Percentiles rank a stretch among this genome's conserved stretches.
Conservation (phyloP, 2,797 vertebrate species). For the Streptopelia turtur region DNA sequence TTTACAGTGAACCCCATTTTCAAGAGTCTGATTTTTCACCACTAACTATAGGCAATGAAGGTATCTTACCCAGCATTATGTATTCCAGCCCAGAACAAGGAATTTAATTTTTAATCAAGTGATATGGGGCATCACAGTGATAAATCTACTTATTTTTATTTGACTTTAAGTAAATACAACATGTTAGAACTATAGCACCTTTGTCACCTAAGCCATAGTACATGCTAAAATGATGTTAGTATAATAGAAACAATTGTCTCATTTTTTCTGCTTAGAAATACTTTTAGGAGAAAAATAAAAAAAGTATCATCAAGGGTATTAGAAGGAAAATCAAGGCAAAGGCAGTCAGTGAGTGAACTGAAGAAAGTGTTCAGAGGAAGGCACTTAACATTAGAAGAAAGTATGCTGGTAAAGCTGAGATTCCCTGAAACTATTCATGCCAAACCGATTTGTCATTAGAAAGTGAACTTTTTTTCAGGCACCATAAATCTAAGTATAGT, state of each 20-base stretch:
- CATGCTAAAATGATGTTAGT: not conserved
- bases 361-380: not conserved
- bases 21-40: not conserved
- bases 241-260: not conserved
- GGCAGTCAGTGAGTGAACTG: not conserved
- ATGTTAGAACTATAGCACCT: not conserved
- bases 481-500: not conserved
- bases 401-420: not conserved
- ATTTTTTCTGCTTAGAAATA: not conserved
- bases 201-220: not conserved
- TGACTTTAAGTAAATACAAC: not conserved
- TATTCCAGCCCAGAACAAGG: not conserved
- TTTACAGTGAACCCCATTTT: not conserved
- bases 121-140: not conserved
- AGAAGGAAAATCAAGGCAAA: not conserved
- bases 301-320: not conserved
- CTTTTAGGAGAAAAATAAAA: not conserved
- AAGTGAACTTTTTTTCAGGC: not conserved
- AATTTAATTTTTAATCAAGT: not conserved
- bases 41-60: not conserved
- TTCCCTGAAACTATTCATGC: not conserved
- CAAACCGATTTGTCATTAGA: not conserved
- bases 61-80: not conserved
- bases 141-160: not conserved
- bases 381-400: not conserved